Conservation (phyloP, 2,113 vertebrate genomes). For the Otocyon megalotis region DNA sequence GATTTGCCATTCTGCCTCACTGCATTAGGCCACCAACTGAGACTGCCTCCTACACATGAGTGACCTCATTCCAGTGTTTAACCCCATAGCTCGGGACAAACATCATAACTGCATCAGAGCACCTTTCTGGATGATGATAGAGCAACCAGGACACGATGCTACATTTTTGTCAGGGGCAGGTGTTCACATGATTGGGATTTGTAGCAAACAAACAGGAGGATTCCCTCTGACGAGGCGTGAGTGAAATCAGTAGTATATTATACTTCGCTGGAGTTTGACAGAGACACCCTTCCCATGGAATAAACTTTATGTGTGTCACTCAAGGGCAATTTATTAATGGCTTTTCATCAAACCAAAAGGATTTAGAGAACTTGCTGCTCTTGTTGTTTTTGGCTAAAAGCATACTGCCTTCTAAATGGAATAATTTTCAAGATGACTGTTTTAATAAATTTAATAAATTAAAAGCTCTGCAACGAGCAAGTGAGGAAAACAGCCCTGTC, state of each 20-base stretch:
- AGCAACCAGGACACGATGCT: conserved; percentile 64
- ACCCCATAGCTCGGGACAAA: conserved; percentile 70
- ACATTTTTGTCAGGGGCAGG: neutral
- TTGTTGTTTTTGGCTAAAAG: neutral
- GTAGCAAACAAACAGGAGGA: conserved; percentile 64
- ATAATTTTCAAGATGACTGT: conserved; percentile 15
- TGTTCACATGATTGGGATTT: neutral
- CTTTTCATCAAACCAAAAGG: neutral
- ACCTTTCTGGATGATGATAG: conserved; percentile 70
- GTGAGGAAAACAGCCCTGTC: neutral
- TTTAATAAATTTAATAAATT: neutral
- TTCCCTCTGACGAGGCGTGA: conserved; percentile 66
- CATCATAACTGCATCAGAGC: conserved; percentile 67
- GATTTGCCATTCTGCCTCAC: conserved; percentile 43
- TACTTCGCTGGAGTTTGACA: conserved; percentile 32
- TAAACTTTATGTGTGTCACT: neutral
- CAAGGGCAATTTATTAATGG: neutral
- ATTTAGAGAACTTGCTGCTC: neutral
- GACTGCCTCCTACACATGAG: conserved; percentile 71
- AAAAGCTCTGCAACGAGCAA: neutral
- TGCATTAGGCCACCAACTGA: conserved; percentile 63
- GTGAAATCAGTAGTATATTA: conserved; percentile 17
- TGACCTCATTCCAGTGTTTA: conserved; percentile 77
- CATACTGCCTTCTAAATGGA: neutral
- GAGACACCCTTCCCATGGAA: neutral